These are phyloP conservation scores for Spatula versicolor DNA, from an alignment of 2,797 vertebrate genomes.

Conservation along the genomic window DNA sequence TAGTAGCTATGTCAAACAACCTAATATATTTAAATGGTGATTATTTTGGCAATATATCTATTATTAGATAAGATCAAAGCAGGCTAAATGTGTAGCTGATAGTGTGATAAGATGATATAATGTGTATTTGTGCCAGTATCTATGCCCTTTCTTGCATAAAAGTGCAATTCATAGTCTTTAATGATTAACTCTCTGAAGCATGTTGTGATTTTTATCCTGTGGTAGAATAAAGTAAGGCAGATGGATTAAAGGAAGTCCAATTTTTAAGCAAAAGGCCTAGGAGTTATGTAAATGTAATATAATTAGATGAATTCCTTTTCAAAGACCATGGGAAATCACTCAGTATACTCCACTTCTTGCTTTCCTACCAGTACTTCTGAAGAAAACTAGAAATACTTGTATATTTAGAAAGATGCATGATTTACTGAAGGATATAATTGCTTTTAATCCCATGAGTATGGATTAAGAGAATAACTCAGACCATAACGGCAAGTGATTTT, in stretches of 20 bases:
- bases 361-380: conserved; percentile 67
- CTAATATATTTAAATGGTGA: conserved; percentile 85
- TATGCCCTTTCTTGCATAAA: conserved; percentile 49
- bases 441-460: conserved; percentile 39
- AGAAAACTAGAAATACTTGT: conserved; percentile 59
- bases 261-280: conserved; percentile 32
- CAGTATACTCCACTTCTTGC: conserved; percentile 44
- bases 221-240: conserved; percentile 63
- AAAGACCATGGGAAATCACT: conserved; percentile 76
- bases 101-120: conserved; percentile 61
- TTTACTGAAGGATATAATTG: conserved; percentile 67
- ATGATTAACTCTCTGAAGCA: conserved; percentile 76
- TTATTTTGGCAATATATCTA: conserved; percentile 81
- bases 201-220: conserved; percentile 59
- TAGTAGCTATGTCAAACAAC: conserved; percentile 83
- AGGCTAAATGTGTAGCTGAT: conserved; percentile 69
- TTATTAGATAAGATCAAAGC: conserved; percentile 83
- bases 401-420: conserved; percentile 66
- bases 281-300: conserved; percentile 62
- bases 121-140: conserved; percentile 37
- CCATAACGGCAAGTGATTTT: conserved; percentile 13
- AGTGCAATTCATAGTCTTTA: conserved; percentile 58
- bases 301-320: conserved; percentile 64
- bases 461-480: conserved; percentile 34
- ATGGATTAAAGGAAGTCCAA: conserved; percentile 52